A percentile compares a stretch with the other conserved stretches of the same genome.
phyloP scores from a whole-genome alignment of 2,888 invertebrate genomes.

The Hypomecis punctinalis region DNA sequence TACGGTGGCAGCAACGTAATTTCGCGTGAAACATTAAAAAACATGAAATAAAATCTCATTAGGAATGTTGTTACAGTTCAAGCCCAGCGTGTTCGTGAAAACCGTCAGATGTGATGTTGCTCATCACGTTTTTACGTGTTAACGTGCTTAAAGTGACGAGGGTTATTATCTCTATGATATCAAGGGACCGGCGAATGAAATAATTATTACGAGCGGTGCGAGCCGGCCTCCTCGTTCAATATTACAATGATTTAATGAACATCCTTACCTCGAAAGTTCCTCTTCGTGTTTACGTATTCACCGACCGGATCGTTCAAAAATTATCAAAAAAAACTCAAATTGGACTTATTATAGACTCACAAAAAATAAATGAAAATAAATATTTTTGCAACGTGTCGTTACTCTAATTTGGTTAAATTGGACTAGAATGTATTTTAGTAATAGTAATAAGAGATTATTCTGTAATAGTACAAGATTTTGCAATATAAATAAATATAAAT shows the following conservation, averaged over 20 bases:
- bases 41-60: conserved; percentile 25
- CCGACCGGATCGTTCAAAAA: conserved; percentile 27
- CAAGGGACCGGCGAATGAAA: conserved; percentile 34
- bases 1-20: conserved; percentile 6
- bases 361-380: too few relatives aligned
- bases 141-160: conserved; percentile 31
- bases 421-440: too few relatives aligned
- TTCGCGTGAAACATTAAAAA: conserved; percentile 22
- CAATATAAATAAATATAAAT: too few relatives aligned
- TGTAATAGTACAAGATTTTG: too few relatives aligned
- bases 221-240: conserved; percentile 36
- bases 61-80: conserved; percentile 19
- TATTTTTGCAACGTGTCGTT: too few relatives aligned
- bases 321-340: neutral
- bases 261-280: conserved; percentile 37
- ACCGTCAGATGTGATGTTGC: conserved; percentile 19
- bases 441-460: too few relatives aligned
- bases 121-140: conserved; percentile 27
- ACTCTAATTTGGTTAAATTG: too few relatives aligned
- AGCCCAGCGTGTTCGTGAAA: conserved; percentile 18
- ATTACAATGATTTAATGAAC: conserved; percentile 43
- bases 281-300: conserved; percentile 35
- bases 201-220: conserved; percentile 35
- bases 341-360: too few relatives aligned
- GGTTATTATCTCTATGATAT: conserved; percentile 32